These are phyloP conservation scores for Otocyon megalotis DNA, from an alignment of 2,113 vertebrate species.

Conservation along the genomic window DNA sequence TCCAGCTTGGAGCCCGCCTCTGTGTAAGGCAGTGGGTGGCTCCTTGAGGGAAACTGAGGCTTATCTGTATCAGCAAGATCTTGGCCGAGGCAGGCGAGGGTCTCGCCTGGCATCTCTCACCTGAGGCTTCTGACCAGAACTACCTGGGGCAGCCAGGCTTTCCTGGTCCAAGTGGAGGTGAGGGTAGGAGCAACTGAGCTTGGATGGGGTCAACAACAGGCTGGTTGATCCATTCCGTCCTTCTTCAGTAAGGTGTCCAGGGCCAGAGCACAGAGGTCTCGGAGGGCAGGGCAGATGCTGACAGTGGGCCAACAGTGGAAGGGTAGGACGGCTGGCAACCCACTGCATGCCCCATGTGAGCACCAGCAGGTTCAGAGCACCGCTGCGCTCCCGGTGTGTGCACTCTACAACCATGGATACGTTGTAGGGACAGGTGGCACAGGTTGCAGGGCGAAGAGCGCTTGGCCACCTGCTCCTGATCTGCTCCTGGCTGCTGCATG, in stretches of 20 bases:
- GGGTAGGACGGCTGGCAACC: accelerated
- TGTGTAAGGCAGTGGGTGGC: accelerated
- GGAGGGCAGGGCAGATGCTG: accelerated
- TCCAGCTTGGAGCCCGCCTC: neutral
- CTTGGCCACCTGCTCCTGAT: accelerated
- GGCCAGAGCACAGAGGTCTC: accelerated
- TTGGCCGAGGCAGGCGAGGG: neutral
- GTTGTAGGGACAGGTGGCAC: too few species aligned
- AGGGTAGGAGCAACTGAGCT: accelerated
- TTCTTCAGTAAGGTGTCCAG: accelerated
- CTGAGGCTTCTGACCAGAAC: neutral
- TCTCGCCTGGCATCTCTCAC: neutral
- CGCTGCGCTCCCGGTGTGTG: neutral
- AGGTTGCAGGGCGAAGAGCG: too few species aligned
- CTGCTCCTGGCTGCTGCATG: neutral
- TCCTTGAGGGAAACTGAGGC: neutral
- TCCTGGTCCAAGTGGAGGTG: neutral
- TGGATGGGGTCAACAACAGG: accelerated
- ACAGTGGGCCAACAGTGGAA: neutral
- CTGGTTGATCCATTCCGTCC: neutral
- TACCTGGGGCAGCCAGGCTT: too few species aligned
- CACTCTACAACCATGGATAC: neutral
- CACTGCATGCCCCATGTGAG: neutral
- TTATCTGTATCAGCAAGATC: neutral
- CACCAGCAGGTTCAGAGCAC: neutral